Evolutionary conservation across 2,797 vertebrate species (phyloP).

Genomic region (Phrynocephalus vlangalii): DNA sequence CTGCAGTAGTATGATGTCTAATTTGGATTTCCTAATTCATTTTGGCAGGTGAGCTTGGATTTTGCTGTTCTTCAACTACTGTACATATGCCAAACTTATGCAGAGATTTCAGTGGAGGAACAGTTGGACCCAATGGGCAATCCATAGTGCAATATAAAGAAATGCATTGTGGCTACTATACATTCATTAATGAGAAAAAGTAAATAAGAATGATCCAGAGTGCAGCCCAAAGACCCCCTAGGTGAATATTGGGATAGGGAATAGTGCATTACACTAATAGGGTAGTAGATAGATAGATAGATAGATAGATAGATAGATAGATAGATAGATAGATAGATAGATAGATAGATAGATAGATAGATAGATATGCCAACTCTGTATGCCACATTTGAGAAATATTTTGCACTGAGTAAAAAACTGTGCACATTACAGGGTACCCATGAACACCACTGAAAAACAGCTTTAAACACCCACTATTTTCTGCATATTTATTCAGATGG

Average conservation of each 20-base stretch:
- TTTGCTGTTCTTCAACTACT: not conserved
- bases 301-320: too few species aligned
- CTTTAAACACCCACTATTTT: too few species aligned
- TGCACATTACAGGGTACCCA: too few species aligned
- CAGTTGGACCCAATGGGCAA: not conserved
- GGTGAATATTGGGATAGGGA: not conserved
- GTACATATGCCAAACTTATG: not conserved
- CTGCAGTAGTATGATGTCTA: not conserved
- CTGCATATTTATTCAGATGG: too few species aligned
- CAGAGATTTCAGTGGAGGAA: not conserved
- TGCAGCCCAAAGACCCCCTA: not conserved
- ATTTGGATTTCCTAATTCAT: not conserved
- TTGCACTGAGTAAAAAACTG: not conserved
- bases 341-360: too few species aligned
- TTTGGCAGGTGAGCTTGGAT: conserved; percentile 17
- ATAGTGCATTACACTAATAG: not conserved
- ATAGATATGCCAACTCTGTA: not conserved
- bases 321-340: too few species aligned
- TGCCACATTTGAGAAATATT: not conserved
- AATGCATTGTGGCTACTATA: too few species aligned
- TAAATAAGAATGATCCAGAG: not conserved
- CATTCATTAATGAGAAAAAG: not conserved
- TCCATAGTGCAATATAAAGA: too few species aligned
- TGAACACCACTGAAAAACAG: not conserved
- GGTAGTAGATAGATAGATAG: too few species aligned